A percentile compares a stretch with the other conserved stretches of the same genome.
These are phyloP conservation scores for Isurus oxyrinchus DNA, from an alignment of 2,113 vertebrate species.

Conservation along the genomic window DNA sequence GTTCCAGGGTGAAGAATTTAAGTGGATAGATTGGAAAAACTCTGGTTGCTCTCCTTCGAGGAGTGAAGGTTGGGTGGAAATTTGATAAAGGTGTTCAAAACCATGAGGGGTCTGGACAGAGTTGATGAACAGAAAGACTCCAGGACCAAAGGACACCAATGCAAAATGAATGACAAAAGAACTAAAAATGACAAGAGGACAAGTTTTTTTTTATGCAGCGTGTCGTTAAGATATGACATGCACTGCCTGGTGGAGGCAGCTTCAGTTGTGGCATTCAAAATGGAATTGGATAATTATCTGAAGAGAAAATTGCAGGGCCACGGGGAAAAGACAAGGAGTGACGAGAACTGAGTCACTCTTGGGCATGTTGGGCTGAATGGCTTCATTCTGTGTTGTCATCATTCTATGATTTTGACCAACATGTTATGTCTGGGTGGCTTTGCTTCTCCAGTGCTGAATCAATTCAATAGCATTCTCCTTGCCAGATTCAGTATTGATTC, in stretches of 20 bases:
- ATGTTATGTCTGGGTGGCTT: background rate
- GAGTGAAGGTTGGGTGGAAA: background rate
- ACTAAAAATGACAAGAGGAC: background rate
- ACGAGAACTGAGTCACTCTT: background rate
- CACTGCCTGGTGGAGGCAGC: background rate
- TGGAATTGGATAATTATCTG: background rate
- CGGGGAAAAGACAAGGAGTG: no score
- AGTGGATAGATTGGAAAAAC: background rate
- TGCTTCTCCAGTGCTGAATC: background rate
- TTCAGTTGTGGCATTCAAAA: background rate
- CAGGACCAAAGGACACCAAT: no score
- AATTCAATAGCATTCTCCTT: background rate
- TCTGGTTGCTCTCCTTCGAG: background rate
- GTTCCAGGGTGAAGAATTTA: background rate
- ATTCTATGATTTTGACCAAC: background rate
- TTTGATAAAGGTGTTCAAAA: background rate
- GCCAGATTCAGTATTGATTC: background rate
- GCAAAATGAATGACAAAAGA: no score
- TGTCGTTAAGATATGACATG: background rate
- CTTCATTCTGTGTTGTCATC: background rate
- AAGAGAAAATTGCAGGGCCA: background rate
- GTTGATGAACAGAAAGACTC: no score
- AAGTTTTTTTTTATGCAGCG: background rate
- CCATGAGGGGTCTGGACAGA: background rate
- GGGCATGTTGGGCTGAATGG: background rate